Conservation (phyloP, 2,797 vertebrate genomes). For the Muscicapa comitata region DNA sequence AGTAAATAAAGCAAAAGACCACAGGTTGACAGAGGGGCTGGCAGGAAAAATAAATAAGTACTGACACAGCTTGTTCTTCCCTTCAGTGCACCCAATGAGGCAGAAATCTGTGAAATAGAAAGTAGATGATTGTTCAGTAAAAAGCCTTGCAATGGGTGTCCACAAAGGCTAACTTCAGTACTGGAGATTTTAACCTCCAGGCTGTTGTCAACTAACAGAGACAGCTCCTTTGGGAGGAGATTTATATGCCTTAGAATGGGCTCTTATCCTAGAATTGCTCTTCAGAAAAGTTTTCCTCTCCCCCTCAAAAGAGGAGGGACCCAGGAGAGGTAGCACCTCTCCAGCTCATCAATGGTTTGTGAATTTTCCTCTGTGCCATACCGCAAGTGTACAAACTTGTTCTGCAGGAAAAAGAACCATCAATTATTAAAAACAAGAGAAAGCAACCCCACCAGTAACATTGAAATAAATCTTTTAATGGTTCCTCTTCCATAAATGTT, state of each 20-base stretch:
- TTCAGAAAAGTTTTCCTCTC: not conserved
- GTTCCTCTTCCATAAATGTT: not conserved
- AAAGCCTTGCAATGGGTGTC: not conserved
- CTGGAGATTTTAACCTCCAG: not conserved
- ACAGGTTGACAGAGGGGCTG: not conserved
- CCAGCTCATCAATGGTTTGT: not conserved
- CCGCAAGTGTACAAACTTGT: not conserved
- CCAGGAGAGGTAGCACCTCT: not conserved
- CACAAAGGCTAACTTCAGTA: not conserved
- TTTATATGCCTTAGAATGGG: not conserved
- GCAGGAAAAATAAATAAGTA: constrained; percentile 17
- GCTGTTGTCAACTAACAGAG: not conserved
- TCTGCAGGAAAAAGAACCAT: not conserved
- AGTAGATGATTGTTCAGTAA: not conserved
- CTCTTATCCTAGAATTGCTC: not conserved
- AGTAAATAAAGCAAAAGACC: constrained; percentile 35
- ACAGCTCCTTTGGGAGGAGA: not conserved
- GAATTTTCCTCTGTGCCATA: not conserved
- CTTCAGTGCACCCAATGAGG: not conserved
- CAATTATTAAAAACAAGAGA: not conserved
- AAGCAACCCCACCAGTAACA: not conserved
- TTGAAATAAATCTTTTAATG: not conserved
- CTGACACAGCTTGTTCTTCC: not conserved
- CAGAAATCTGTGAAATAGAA: constrained; percentile 2
- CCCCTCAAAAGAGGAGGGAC: not conserved